Evolutionary conservation across 2,888 invertebrate genomes (phyloP).

Genomic region (Drosophila merina): DNA sequence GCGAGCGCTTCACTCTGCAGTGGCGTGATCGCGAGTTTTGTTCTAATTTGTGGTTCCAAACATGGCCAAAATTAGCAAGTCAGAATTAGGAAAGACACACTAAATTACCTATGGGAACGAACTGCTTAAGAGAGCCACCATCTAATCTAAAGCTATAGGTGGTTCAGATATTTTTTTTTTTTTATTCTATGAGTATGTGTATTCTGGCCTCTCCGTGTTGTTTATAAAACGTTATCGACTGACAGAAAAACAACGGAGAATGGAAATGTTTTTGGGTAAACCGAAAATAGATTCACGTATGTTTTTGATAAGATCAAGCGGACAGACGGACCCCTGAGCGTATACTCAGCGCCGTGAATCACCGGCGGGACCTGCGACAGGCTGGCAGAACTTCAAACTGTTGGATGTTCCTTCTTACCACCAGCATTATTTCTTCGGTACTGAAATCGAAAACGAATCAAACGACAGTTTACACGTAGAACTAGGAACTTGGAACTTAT

Average conservation of each 20-base stretch:
- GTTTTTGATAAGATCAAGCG: slow-evolving; percentile 35
- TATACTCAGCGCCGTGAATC: slow-evolving; percentile 17
- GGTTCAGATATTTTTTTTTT: background rate
- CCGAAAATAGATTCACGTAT: slow-evolving; percentile 34
- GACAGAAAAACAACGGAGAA: background rate
- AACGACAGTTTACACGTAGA: background rate
- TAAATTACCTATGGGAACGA: background rate
- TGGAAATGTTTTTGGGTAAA: slow-evolving; percentile 28
- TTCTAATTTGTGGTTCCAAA: slow-evolving; percentile 10
- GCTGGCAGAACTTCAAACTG: background rate
- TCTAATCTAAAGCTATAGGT: background rate
- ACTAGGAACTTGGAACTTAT: slow-evolving; percentile 16
- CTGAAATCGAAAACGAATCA: slow-evolving; percentile 22
- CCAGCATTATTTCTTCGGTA: slow-evolving; percentile 32
- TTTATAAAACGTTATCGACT: slow-evolving; percentile 30
- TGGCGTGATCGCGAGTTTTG: slow-evolving; percentile 35
- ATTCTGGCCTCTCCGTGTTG: slow-evolving; percentile 6
- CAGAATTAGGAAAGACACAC: slow-evolving; percentile 14
- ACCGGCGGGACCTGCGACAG: slow-evolving; percentile 17
- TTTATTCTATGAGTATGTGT: background rate
- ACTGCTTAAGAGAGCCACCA: background rate
- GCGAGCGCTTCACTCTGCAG: slow-evolving; percentile 6
- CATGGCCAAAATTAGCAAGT: slow-evolving; percentile 40
- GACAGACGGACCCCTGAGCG: slow-evolving; percentile 13
- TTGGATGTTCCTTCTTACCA: slow-evolving; percentile 38